Evolutionary conservation across 2,797 vertebrate genomes (phyloP).

Genomic region (Channa striata): DNA sequence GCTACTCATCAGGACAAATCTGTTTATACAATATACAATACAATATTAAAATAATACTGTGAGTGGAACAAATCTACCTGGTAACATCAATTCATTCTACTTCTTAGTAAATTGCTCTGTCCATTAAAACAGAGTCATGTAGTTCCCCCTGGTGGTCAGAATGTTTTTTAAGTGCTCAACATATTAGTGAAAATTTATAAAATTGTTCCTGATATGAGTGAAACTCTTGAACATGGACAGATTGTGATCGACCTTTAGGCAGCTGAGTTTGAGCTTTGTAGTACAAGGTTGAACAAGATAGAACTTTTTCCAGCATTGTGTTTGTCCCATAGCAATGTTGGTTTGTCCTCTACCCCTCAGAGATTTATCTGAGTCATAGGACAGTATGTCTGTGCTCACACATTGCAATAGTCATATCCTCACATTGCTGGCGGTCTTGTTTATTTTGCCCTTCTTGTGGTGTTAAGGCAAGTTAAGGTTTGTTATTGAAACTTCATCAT

Average conservation of each 20-base stretch:
- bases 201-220: conserved; percentile 35
- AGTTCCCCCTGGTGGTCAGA: conserved; percentile 66
- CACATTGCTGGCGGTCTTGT: conserved; percentile 14
- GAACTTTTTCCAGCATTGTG: conserved; percentile 8
- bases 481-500: not conserved
- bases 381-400: conserved; percentile 22
- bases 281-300: conserved; percentile 22
- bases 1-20: conserved; percentile 27
- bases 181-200: conserved; percentile 24
- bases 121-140: conserved; percentile 6
- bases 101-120: conserved; percentile 7
- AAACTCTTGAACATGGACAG: conserved; percentile 13
- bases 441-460: not conserved
- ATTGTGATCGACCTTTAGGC: conserved; percentile 40
- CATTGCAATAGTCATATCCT: conserved; percentile 10
- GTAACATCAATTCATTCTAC: conserved; percentile 23
- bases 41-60: conserved; percentile 11
- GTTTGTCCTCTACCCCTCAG: conserved; percentile 19
- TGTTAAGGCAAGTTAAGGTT: not conserved
- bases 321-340: conserved; percentile 28
- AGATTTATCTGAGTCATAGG: conserved; percentile 33
- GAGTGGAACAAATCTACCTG: conserved; percentile 8
- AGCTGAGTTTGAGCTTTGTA: conserved; percentile 16
- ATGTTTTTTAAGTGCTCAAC: not conserved
- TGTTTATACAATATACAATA: too few relatives aligned